Conservation (phyloP, 2,113 vertebrate species). For the Spea bombifrons region DNA sequence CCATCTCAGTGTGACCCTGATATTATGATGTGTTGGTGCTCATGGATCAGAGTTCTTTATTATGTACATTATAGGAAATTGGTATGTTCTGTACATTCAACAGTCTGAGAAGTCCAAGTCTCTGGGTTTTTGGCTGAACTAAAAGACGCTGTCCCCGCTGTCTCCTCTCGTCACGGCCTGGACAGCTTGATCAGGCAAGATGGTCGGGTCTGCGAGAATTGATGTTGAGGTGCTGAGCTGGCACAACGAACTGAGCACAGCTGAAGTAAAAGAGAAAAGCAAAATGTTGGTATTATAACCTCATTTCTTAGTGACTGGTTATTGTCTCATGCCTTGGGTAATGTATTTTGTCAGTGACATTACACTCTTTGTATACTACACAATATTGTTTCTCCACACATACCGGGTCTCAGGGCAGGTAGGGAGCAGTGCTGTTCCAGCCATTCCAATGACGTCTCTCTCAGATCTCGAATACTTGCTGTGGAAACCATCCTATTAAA, state of each 20-base stretch:
- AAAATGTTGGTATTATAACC: not conserved
- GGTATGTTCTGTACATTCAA: not conserved
- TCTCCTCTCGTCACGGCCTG: constrained; percentile 70
- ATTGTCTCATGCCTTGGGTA: too few species aligned
- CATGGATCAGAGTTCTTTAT: not conserved
- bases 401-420: constrained; percentile 84
- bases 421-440: constrained; percentile 93
- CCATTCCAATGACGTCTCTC: constrained; percentile 85
- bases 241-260: constrained; percentile 87
- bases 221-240: constrained; percentile 88
- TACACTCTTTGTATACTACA: not conserved
- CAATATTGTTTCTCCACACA: constrained; percentile 52
- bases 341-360: not conserved
- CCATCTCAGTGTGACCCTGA: not conserved
- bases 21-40: not conserved
- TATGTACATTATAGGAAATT: not conserved
- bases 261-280: constrained; percentile 54
- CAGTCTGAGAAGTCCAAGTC: not conserved
- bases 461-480: constrained; percentile 82
- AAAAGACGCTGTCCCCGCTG: constrained; percentile 49
- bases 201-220: constrained; percentile 83
- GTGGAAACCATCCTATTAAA: constrained; percentile 96
- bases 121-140: constrained; percentile 44
- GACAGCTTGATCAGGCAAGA: constrained; percentile 83
- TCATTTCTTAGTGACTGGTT: not conserved